Conservation (phyloP, 35 echinoderm and acorn worm species). For the Stichopus chloronotus region DNA sequence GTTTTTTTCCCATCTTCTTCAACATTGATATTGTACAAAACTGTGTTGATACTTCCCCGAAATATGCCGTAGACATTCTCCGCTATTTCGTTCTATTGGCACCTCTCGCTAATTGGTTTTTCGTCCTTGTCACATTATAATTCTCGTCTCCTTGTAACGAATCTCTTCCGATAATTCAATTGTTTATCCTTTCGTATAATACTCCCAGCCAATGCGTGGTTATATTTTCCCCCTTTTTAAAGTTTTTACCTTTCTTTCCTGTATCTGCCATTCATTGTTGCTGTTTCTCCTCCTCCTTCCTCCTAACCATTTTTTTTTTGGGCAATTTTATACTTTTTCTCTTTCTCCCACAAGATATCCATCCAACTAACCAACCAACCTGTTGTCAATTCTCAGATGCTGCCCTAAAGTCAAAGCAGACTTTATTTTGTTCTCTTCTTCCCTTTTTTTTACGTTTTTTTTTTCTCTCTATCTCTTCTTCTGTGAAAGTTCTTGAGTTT, state of each 20-base stretch:
- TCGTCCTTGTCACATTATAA: neutral
- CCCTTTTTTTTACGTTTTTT: neutral
- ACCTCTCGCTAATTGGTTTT: neutral
- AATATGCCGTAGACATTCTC: too few species aligned
- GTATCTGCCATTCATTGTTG: neutral
- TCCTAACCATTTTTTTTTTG: neutral
- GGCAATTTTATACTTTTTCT: neutral
- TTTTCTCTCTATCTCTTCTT: neutral
- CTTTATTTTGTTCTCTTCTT: neutral
- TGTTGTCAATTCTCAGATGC: neutral
- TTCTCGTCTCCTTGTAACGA: neutral
- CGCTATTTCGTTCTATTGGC: too few species aligned
- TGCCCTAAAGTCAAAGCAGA: conserved; percentile 3
- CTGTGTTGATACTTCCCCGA: too few species aligned
- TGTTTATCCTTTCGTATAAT: neutral
- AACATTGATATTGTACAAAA: too few species aligned
- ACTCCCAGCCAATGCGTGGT: neutral
- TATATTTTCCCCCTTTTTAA: neutral
- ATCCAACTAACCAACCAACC: neutral
- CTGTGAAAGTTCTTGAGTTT: conserved; percentile 13
- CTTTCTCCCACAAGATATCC: too few species aligned
- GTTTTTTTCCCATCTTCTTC: too few species aligned
- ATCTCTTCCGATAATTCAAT: neutral
- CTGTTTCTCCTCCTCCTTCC: neutral
- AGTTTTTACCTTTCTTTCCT: neutral